Percentiles rank a stretch among this genome's conserved stretches.
Evolutionary conservation across 2,888 invertebrate species (phyloP).

Genomic region (Erpobdella octoculata): DNA sequence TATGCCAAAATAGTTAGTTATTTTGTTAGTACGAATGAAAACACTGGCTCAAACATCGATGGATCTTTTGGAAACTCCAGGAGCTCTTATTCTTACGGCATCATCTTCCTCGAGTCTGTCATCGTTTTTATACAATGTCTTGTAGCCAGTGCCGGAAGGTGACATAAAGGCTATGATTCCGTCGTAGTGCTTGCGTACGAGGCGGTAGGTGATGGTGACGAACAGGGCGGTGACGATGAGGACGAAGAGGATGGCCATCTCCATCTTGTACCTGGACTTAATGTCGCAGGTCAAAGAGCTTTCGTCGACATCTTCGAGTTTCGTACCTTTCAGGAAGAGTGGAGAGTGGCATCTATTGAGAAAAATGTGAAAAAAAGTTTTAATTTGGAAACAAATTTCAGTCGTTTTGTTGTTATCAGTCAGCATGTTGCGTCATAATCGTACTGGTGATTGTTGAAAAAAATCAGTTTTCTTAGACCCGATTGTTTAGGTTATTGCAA

Average conservation of each 20-base stretch:
- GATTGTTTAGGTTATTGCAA: neutral
- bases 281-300: constrained; percentile 1
- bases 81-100: no score
- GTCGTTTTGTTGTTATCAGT: no score
- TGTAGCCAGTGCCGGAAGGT: neutral
- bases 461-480: neutral
- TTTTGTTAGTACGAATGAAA: no score
- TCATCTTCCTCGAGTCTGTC: constrained; percentile 14
- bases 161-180: neutral
- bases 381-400: no score
- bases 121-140: neutral
- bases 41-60: no score
- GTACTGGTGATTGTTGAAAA: no score
- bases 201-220: neutral
- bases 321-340: neutral
- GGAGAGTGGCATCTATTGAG: constrained; percentile 22
- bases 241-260: neutral
- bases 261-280: neutral
- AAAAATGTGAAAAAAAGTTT: no score
- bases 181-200: neutral
- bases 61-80: no score
- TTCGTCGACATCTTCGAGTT: neutral
- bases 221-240: neutral
- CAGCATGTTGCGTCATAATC: no score
- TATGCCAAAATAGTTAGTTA: no score